A percentile compares a stretch with the other conserved stretches of the same genome.
phyloP scores from a whole-genome alignment of 1,140 invertebrate species.

The Zaprionus kolodkinae region DNA sequence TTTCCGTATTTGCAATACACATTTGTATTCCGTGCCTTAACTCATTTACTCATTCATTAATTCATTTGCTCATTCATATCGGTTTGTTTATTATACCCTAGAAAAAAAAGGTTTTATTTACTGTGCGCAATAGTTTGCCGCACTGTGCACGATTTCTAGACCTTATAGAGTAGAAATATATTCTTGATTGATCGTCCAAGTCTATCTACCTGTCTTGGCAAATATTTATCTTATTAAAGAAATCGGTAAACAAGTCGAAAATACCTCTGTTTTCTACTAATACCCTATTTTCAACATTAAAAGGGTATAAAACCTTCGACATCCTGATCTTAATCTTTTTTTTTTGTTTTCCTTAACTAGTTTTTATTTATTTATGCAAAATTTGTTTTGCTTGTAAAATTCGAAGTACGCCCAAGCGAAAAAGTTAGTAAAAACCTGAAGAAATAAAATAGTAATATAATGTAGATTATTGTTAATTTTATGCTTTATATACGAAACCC shows the following conservation, averaged over 20 bases:
- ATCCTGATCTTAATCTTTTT: not conserved
- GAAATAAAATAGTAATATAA: not conserved
- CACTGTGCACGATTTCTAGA: not conserved
- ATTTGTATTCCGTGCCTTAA: slow-evolving; percentile 39
- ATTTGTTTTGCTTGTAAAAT: slow-evolving; percentile 33
- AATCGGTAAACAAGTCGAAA: no score
- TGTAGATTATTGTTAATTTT: not conserved
- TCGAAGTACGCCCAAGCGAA: not conserved
- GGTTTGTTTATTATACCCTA: slow-evolving; percentile 46
- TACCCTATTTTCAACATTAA: no score
- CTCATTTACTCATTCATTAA: slow-evolving; percentile 61
- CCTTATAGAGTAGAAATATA: not conserved
- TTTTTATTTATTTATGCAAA: slow-evolving; percentile 70
- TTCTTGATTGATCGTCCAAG: slow-evolving; percentile 32
- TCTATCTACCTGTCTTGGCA: no score
- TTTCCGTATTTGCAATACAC: slow-evolving; percentile 11
- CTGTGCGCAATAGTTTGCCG: not conserved
- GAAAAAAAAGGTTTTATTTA: not conserved
- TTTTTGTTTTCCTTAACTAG: slow-evolving; percentile 26
- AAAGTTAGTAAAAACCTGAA: slow-evolving; percentile 16
- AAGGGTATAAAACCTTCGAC: not conserved
- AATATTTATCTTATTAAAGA: no score
- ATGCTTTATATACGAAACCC: not conserved
- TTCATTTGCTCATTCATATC: slow-evolving; percentile 73
- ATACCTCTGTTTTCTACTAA: no score